phyloP scores from a whole-genome alignment of 2,797 vertebrate genomes.

The Mormyrops attenuatus region DNA sequence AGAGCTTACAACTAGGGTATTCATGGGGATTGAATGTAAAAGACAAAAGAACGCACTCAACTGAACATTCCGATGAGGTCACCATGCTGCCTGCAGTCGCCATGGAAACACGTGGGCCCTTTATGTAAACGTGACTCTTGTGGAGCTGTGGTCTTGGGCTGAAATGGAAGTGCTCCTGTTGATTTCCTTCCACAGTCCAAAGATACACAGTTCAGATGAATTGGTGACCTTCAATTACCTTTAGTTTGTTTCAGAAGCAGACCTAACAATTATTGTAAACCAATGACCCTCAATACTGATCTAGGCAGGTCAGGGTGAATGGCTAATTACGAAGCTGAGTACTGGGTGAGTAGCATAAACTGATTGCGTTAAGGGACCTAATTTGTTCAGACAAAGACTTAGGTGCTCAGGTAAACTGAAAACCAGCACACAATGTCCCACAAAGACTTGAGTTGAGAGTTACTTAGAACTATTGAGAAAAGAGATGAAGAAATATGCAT shows the following conservation, averaged over 20 bases:
- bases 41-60: background rate
- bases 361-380: background rate
- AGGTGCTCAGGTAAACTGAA: background rate
- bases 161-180: background rate
- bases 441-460: background rate
- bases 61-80: slow-evolving; percentile 14
- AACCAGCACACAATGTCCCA: background rate
- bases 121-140: slow-evolving; percentile 12
- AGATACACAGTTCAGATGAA: background rate
- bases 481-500: background rate
- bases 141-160: background rate
- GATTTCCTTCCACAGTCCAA: background rate
- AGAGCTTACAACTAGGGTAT: background rate
- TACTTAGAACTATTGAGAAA: background rate
- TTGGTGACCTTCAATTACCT: background rate
- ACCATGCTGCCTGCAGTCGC: slow-evolving; percentile 6
- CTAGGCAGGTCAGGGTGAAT: background rate
- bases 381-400: background rate
- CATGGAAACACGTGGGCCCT: slow-evolving; percentile 16
- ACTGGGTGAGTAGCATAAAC: background rate
- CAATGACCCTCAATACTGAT: background rate
- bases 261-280: background rate
- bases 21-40: slow-evolving; percentile 8
- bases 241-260: background rate
- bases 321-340: background rate